Evolutionary conservation across 2,888 invertebrate species (phyloP).

Genomic region (Ectropis crepuscularia): DNA sequence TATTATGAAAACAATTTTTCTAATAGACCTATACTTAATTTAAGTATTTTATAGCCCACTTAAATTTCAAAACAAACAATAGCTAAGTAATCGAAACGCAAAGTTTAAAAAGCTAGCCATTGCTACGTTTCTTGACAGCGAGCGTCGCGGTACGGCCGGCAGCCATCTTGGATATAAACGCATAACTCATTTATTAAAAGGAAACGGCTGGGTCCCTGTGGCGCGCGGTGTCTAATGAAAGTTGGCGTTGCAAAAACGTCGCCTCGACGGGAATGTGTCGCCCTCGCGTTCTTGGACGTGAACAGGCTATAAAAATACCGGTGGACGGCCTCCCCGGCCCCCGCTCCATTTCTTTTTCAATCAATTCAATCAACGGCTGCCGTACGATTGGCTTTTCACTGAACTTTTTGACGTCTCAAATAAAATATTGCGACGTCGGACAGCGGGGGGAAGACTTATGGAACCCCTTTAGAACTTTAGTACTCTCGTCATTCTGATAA

Average conservation of each 20-base stretch:
- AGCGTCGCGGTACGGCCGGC: conserved; percentile 64
- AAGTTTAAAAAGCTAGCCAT: conserved; percentile 52
- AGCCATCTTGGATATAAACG: conserved; percentile 79
- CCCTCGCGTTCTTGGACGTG: conserved; percentile 78
- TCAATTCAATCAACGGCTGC: conserved; percentile 79
- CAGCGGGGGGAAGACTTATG: conserved; percentile 6
- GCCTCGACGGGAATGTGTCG: conserved; percentile 81
- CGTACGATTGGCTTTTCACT: conserved; percentile 68
- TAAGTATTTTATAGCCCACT: too few species aligned
- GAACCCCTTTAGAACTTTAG: background rate
- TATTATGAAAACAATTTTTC: background rate
- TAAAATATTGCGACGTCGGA: conserved; percentile 46
- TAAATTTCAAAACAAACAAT: conserved; percentile 40
- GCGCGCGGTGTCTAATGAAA: conserved; percentile 80
- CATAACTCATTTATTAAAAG: conserved; percentile 82
- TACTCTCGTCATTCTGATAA: background rate
- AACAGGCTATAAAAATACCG: conserved; percentile 83
- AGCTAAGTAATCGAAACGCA: conserved; percentile 33
- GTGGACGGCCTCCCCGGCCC: conserved; percentile 63
- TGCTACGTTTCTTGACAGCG: conserved; percentile 71
- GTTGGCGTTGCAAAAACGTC: conserved; percentile 81
- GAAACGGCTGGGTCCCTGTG: conserved; percentile 73
- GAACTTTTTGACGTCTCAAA: conserved; percentile 61
- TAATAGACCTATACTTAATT: background rate
- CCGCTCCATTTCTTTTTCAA: conserved; percentile 77